Conservation (phyloP, 2,888 invertebrate species). For the Aleiodes testaceus region DNA sequence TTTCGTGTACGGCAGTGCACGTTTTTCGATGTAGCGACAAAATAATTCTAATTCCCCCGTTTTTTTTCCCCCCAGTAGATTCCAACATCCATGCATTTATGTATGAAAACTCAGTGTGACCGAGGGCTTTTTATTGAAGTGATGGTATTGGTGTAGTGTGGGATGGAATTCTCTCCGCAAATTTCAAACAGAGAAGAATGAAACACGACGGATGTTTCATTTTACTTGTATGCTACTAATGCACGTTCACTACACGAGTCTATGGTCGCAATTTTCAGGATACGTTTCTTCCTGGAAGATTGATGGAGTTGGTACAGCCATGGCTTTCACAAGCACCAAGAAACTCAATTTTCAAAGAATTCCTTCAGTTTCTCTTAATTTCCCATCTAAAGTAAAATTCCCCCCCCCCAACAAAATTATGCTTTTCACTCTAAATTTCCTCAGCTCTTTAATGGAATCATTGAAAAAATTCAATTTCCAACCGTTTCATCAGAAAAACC, state of each 20-base stretch:
- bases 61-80: conserved; percentile 32
- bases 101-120: conserved; percentile 43
- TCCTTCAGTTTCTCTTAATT: conserved; percentile 31
- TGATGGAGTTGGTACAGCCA: conserved; percentile 60
- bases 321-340: background rate
- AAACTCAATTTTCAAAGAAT: conserved; percentile 1
- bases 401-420: no score
- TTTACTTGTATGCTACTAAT: conserved; percentile 38
- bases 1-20: conserved; percentile 22
- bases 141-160: conserved; percentile 24
- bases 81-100: conserved; percentile 49
- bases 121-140: background rate
- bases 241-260: conserved; percentile 9
- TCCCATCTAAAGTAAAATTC: background rate
- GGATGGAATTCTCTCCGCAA: conserved; percentile 37
- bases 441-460: no score
- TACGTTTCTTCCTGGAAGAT: conserved; percentile 67
- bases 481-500: no score
- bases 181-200: conserved; percentile 15
- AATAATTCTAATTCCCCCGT: conserved; percentile 51
- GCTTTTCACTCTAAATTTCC: no score
- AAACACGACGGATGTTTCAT: conserved; percentile 43
- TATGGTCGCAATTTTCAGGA: conserved; percentile 30
- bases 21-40: conserved; percentile 46
- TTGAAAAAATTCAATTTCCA: no score